Evolutionary conservation across 2,888 invertebrate genomes (phyloP).

Genomic region (Acronicta alni): DNA sequence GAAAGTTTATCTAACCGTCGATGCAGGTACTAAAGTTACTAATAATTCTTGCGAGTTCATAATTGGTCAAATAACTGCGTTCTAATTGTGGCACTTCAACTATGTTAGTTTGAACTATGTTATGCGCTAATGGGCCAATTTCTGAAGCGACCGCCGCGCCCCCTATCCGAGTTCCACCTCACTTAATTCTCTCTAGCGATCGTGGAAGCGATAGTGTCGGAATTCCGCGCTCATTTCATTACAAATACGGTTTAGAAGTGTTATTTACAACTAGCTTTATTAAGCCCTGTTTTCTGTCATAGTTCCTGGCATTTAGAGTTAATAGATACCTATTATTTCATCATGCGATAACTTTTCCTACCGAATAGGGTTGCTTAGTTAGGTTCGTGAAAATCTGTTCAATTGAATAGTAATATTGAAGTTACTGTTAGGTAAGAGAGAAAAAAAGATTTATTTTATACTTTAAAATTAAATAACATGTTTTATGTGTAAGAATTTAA

Average conservation of each 20-base stretch:
- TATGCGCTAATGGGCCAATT: conserved; percentile 6
- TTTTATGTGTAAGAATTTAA: too few species aligned
- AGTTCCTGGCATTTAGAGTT: neutral
- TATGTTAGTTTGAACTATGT: conserved; percentile 3
- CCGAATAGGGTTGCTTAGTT: neutral
- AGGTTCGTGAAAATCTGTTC: too few species aligned
- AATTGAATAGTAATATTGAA: too few species aligned
- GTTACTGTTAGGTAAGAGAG: too few species aligned
- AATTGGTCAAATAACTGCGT: neutral
- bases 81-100: conserved; percentile 15
- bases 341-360: neutral
- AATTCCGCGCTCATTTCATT: conserved; percentile 28
- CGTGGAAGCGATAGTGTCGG: conserved; percentile 29
- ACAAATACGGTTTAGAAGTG: conserved; percentile 9
- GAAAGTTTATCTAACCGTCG: neutral
- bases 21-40: neutral
- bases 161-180: conserved; percentile 10
- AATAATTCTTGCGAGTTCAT: too few species aligned
- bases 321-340: conserved; percentile 1
- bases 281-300: conserved; percentile 8
- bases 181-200: conserved; percentile 22
- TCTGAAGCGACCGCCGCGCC: conserved; percentile 6
- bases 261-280: conserved; percentile 21
- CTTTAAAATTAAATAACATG: too few species aligned
- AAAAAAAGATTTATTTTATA: too few species aligned